Base-by-base conservation (phyloP, 2,113 vertebrate species). In the Sylvia atricapilla region DNA sequence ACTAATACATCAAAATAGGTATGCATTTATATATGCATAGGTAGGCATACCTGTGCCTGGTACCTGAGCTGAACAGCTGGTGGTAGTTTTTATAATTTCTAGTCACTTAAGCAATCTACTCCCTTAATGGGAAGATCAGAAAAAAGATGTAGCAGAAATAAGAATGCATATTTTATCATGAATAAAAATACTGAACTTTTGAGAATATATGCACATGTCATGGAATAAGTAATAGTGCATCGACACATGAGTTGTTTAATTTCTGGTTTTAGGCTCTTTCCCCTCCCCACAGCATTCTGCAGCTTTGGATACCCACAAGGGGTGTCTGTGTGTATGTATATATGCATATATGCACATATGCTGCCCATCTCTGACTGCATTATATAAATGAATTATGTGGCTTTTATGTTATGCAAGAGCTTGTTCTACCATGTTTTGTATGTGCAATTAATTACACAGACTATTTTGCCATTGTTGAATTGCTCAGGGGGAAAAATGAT, bases 401-500 rank as follows among this genome's bases (percentile, higher is more conserved):
- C 39, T 89, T 84, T 85, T 88, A 63, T 44, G 43, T 62, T 93
- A 94, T 94, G 87, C 94, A 93, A 91, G 50, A 94, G 39, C 72
- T 91, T 87, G n/a, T 77, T 85, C 90, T 88, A 74, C 91, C 47
- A 80, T 94, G 86, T 88, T 95, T 95, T 63, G 35, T 74, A 24
- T 74, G 55, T 85, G 75, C 52, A 95, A 93, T 93, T 93, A 93
- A 94, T 93, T 93, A 85, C 43, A 55, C 30, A 28, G 66, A 35
- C 50, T 87, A 18, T 80, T 95, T 88, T 94, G 63, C 63, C 72
- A 56, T 68, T 90, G 80, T 84, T 84, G 64, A 93, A 64, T 68
- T 81, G 80, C 93, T 93, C 35, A 78, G 68, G 86, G 92, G 82
- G 3, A 27, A 41, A 94, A 86, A 77, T 80, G 39, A 88, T 83